Evolutionary conservation across 2,113 vertebrate species (phyloP), one percentile per base, ranked within the genome.

Genomic region (Cephalopterus ornatus): DNA sequence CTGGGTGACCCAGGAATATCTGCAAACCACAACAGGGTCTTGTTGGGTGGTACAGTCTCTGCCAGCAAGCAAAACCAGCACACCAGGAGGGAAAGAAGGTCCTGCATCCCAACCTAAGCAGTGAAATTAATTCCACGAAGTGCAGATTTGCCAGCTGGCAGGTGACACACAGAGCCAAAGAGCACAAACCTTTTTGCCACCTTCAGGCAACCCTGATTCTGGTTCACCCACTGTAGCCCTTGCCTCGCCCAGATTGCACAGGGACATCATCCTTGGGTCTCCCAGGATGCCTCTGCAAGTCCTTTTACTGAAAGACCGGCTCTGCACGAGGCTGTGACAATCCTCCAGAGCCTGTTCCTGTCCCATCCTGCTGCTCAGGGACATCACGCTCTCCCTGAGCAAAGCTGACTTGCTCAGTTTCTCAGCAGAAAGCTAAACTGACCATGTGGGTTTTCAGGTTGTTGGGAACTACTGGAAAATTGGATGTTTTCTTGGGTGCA

Each of bases 71-170:
- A 75, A 53, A 75, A 19, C 33, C 33, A 63, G 33, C 22, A 50
- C 10, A 39, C 3, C 12, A 53, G 23, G 23, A 35, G 5, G 7
- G 11, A 49, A 76, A 79, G 26, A 9, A 71, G 24, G 13, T 37
- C 35, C 28, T 1, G 0, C n/a, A 59, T 28, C 7, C 28, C 47
- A 58, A 1, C 6, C 18, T 66, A 39, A 59, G 9, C 15, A n/a
- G 19, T 44, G 52, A 78, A 46, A 55, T 21, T 33, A 16, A 50
- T 15, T 15, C 7, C 12, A 12, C 12, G 8, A 10, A 11, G 4
- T 15, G 21, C 17, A 19, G 17, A 23, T 42, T 37, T 77, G 24
- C 6, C 28, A 85, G 16, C 24, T 74, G 37, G 33, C 13, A 61
- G 30, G 14, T 67, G n/a, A 21, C 65, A 39, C 9, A 12, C 18